Conservation (phyloP, 2,797 vertebrate species). For the Prionace glauca region DNA sequence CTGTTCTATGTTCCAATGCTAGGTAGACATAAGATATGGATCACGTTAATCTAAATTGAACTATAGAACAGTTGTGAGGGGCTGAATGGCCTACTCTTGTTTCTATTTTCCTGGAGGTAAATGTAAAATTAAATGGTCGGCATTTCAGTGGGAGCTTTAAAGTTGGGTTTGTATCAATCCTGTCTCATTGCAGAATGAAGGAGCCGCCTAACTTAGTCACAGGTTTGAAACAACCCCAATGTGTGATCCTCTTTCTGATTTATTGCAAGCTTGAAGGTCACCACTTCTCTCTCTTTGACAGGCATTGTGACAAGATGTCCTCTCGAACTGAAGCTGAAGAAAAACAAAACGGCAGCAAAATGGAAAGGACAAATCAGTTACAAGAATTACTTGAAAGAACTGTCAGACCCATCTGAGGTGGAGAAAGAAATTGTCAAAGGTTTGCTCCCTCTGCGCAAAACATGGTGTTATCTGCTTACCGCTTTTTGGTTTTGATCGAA, state of each 20-base stretch:
- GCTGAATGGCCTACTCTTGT: background rate
- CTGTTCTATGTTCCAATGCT: too few species aligned
- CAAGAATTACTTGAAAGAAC: conserved; percentile 39
- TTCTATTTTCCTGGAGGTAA: background rate
- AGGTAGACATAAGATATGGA: background rate
- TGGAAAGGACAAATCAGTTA: conserved; percentile 60
- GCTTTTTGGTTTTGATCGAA: background rate
- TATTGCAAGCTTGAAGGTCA: background rate
- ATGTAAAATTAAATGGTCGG: background rate
- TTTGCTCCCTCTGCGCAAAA: background rate
- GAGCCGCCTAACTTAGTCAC: background rate
- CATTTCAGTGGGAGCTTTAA: background rate
- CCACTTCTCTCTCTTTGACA: conserved; percentile 39
- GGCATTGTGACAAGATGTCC: conserved; percentile 68
- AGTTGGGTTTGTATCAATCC: background rate
- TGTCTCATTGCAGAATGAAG: background rate
- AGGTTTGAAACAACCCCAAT: background rate
- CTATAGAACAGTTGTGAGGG: background rate
- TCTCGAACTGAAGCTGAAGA: conserved; percentile 64
- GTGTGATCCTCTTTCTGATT: background rate
- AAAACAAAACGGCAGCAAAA: conserved; percentile 46
- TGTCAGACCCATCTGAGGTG: conserved; percentile 45
- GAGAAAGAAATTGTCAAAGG: conserved; percentile 49
- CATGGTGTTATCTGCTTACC: background rate
- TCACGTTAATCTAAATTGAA: background rate